A percentile compares a stretch with the other conserved stretches of the same genome.
phyloP scores from a whole-genome alignment of 2,888 invertebrate species.

The Conistra vaccinii region DNA sequence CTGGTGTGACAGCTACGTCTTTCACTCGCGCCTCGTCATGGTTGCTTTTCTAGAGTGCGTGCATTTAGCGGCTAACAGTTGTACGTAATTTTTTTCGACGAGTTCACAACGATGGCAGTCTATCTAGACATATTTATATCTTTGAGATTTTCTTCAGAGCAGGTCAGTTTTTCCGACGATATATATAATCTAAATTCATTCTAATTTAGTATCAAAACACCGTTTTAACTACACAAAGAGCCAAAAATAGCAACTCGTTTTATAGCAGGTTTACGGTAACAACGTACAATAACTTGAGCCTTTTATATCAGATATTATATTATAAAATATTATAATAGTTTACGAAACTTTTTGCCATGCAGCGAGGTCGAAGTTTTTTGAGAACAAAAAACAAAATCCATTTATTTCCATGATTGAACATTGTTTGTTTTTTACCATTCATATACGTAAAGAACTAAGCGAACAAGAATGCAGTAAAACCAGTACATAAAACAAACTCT shows the following conservation, averaged over 20 bases:
- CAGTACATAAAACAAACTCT: too few relatives aligned
- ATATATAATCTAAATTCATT: not conserved
- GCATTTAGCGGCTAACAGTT: too few relatives aligned
- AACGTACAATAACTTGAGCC: slow-evolving; percentile 44
- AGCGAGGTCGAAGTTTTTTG: slow-evolving; percentile 47
- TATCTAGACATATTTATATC: too few relatives aligned
- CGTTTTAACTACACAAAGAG: slow-evolving; percentile 9
- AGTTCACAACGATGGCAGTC: too few relatives aligned
- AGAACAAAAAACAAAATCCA: slow-evolving; percentile 52
- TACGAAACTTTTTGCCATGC: slow-evolving; percentile 42
- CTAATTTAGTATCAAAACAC: slow-evolving; percentile 25
- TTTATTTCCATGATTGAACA: slow-evolving; percentile 63
- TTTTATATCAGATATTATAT: slow-evolving; percentile 47
- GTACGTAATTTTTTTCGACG: too few relatives aligned
- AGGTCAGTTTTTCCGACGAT: not conserved
- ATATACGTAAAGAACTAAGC: too few relatives aligned
- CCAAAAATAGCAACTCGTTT: slow-evolving; percentile 35
- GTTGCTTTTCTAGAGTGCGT: too few relatives aligned
- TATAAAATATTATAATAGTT: slow-evolving; percentile 28
- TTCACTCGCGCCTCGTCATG: too few relatives aligned
- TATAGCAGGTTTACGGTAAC: slow-evolving; percentile 35
- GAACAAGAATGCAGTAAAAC: too few relatives aligned
- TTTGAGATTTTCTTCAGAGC: too few relatives aligned
- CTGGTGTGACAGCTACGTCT: too few relatives aligned
- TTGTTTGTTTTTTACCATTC: slow-evolving; percentile 59